These are phyloP conservation scores for Hirundo rustica DNA, from an alignment of 2,797 vertebrate species.

Conservation along the genomic window DNA sequence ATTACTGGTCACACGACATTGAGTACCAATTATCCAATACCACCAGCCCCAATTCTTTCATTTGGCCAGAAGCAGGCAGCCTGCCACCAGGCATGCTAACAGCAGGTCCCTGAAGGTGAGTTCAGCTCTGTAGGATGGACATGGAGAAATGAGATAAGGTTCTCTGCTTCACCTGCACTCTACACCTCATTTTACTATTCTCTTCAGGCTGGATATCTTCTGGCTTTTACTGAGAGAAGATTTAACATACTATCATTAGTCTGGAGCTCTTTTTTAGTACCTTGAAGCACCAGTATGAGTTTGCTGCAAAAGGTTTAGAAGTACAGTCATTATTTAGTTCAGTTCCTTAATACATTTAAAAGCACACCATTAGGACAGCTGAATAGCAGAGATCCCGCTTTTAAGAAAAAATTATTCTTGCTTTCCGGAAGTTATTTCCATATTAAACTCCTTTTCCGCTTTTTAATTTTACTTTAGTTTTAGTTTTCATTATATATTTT, in stretches of 20 bases:
- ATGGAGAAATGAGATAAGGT: neutral
- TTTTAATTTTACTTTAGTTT: neutral
- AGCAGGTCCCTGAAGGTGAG: neutral
- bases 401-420: neutral
- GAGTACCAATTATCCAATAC: neutral
- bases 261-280: neutral
- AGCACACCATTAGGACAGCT: neutral
- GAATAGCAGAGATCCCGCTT: neutral
- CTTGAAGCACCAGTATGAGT: neutral
- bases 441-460: neutral
- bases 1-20: rapidly evolving
- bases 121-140: rapidly evolving
- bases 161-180: neutral
- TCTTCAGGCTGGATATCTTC: neutral
- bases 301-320: neutral
- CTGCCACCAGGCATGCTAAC: neutral
- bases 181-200: neutral
- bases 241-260: neutral
- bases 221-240: neutral
- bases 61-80: neutral
- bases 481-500: neutral
- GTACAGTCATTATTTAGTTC: neutral
- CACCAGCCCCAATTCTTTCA: neutral
- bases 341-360: neutral
- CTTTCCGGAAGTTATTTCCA: neutral